phyloP scores from a whole-genome alignment of 2,113 vertebrate genomes.

The Forbesichthys agassizii region DNA sequence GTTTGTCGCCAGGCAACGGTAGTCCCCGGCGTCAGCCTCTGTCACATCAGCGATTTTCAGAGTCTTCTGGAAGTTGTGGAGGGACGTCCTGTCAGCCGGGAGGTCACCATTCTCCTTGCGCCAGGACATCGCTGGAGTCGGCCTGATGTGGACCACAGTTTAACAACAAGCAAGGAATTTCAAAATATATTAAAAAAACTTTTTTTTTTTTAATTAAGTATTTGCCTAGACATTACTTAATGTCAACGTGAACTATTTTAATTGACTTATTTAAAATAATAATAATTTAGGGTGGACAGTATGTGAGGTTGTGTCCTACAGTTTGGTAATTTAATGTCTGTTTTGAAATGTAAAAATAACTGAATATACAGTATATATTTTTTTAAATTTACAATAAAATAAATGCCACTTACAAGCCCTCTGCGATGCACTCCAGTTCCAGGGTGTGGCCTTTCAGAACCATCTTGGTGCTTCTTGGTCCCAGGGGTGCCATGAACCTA shows the following conservation, averaged over 20 bases:
- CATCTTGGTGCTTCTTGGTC: constrained; percentile 83
- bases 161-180: background rate
- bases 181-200: background rate
- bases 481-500: constrained; percentile 83
- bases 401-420: constrained; percentile 87
- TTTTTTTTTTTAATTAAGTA: too few species aligned
- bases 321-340: too few species aligned
- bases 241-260: background rate
- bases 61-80: constrained; percentile 88
- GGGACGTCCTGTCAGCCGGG: constrained; percentile 78
- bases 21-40: constrained; percentile 89
- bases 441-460: constrained; percentile 89
- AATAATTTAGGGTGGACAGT: too few species aligned
- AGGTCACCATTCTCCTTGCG: constrained; percentile 86
- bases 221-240: background rate
- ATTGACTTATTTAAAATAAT: too few species aligned
- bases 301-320: too few species aligned
- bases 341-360: too few species aligned
- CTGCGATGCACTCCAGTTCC: constrained; percentile 91
- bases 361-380: too few species aligned
- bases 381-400: too few species aligned
- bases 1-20: constrained; percentile 89
- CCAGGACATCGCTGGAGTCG: constrained; percentile 91
- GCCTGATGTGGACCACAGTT: constrained; percentile 69
- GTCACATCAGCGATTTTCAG: constrained; percentile 86